Evolutionary conservation across 2,888 invertebrate genomes (phyloP).

Genomic region (Pharmacophagus antenor): DNA sequence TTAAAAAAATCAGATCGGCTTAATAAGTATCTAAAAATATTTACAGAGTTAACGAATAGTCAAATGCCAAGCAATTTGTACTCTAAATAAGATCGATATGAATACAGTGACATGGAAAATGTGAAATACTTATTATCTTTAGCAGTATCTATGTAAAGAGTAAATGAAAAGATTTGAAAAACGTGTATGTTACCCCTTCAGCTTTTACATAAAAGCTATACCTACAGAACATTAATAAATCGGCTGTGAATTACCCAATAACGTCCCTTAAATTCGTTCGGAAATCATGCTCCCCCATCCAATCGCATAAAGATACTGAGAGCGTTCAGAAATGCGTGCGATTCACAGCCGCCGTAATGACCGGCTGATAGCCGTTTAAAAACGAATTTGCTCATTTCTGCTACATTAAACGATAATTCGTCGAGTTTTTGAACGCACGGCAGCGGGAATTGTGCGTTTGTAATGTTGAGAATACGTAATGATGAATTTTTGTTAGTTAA

Average conservation of each 20-base stretch:
- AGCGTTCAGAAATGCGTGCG: conserved; percentile 44
- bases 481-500: too few relatives aligned
- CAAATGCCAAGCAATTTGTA: too few relatives aligned
- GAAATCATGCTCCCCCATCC: conserved; percentile 7
- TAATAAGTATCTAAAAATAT: too few relatives aligned
- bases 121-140: too few relatives aligned
- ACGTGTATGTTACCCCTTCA: not conserved
- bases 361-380: conserved; percentile 81
- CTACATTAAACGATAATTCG: conserved; percentile 76
- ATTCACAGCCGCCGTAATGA: conserved; percentile 74
- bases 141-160: too few relatives aligned
- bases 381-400: conserved; percentile 82
- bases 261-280: conserved; percentile 26
- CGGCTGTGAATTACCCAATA: conserved; percentile 11
- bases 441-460: conserved; percentile 20
- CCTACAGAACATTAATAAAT: conserved; percentile 9
- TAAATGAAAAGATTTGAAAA: too few relatives aligned
- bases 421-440: conserved; percentile 24
- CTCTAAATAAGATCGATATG: too few relatives aligned
- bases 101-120: too few relatives aligned
- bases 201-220: not conserved
- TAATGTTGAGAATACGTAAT: conserved; percentile 1
- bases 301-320: conserved; percentile 30
- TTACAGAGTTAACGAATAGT: too few relatives aligned
- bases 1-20: too few relatives aligned